These are phyloP conservation scores for Poecile atricapillus DNA, from an alignment of 2,113 vertebrate species.

Conservation along the genomic window DNA sequence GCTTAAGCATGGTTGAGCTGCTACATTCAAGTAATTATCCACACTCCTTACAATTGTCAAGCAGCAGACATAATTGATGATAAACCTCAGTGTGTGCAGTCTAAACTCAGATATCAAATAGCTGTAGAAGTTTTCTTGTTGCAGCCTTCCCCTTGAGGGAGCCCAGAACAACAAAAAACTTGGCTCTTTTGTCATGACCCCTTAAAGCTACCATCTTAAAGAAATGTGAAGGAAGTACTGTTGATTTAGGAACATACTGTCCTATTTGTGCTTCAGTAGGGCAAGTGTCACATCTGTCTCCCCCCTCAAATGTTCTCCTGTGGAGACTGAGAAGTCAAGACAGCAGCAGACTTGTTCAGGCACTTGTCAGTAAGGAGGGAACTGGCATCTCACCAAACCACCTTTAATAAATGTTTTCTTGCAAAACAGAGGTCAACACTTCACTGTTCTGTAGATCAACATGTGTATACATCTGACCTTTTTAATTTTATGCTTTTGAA, in stretches of 20 bases:
- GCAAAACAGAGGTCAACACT: background rate
- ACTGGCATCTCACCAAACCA: background rate
- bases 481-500: background rate
- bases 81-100: background rate
- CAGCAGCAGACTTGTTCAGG: background rate
- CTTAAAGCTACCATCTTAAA: background rate
- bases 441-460: background rate
- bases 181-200: background rate
- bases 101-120: background rate
- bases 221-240: background rate
- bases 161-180: background rate
- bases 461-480: background rate
- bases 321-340: background rate
- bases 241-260: background rate
- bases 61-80: background rate
- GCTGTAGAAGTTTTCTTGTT: background rate
- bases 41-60: background rate
- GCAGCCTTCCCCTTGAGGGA: background rate
- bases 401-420: background rate
- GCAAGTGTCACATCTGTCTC: background rate
- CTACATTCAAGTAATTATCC: background rate
- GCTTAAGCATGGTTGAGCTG: background rate
- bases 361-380: background rate
- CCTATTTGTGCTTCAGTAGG: background rate
- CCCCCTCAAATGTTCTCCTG: background rate